These are phyloP conservation scores for Plagodis pulveraria DNA, from an alignment of 2,888 invertebrate genomes.

Conservation along the genomic window DNA sequence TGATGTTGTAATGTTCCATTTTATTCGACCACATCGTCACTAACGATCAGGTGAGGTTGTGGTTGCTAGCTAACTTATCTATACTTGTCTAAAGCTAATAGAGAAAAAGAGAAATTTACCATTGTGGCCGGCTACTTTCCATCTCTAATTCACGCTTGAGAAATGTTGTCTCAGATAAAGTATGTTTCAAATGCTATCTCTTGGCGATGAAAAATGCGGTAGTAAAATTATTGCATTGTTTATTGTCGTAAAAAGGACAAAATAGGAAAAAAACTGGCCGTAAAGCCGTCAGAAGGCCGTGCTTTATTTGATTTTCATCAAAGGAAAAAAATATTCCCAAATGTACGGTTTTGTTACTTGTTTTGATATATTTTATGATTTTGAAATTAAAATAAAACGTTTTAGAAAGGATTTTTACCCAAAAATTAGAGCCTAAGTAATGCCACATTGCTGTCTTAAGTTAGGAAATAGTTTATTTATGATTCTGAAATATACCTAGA, in stretches of 20 bases:
- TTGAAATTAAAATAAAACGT: too few species aligned
- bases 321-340: constrained; percentile 8
- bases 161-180: constrained; percentile 27
- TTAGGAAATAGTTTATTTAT: too few species aligned
- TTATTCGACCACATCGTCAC: too few species aligned
- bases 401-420: too few species aligned
- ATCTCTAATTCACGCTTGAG: constrained; percentile 14
- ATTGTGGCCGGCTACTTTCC: constrained; percentile 3
- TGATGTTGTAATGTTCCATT: too few species aligned
- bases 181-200: constrained; percentile 26
- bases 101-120: neutral
- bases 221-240: constrained; percentile 30
- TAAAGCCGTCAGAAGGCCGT: constrained; percentile 9
- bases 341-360: neutral
- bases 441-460: too few species aligned
- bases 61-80: neutral
- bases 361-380: neutral
- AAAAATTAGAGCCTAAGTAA: too few species aligned
- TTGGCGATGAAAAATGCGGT: constrained; percentile 23
- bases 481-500: too few species aligned
- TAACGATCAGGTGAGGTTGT: neutral
- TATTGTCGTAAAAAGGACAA: constrained; percentile 16
- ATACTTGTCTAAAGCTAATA: neutral
- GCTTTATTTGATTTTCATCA: constrained; percentile 23
- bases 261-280: constrained; percentile 14